Base-by-base conservation (phyloP, 2,113 vertebrate genomes). In the Terrapene triunguis region DNA sequence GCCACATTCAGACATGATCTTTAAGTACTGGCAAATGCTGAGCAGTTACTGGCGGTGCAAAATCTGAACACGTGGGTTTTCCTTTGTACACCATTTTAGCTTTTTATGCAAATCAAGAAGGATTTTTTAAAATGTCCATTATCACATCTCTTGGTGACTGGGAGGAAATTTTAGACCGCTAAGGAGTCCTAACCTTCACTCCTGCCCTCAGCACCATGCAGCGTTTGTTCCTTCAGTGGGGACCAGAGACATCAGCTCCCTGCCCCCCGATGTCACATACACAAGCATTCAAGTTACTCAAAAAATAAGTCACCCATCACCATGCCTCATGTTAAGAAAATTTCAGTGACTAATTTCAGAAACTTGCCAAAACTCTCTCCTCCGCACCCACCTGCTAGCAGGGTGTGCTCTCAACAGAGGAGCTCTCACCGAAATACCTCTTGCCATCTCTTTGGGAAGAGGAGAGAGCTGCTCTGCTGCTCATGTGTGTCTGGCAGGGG, bases 1-100 rank as follows among this genome's bases (percentile, higher is more conserved):
- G 95, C 95, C 97, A 97, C 96, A 97, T 97, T 95, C 96, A 93
- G 93, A 95, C 91, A 92, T 98, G 98, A 98, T 97, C 98, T 98
- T 98, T 98, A 98, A 98, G 95, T 96, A 97, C 95, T 97, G 96
- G 95, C 97, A 98, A 97, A 97, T 96, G 96, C 94, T 89, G 94
- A 94, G 97, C 91, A 94, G 78, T 94, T 97, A 96, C 92, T 93
- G 93, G 97, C 27, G 0, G 88, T 96, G 98, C 94, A 89, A 95
- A 97, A 98, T 96, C 93, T 76, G 80, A 97, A 95, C 89, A 55
- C 96, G 96, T 95, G 29, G 96, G 83, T 92, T 98, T 98, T 97
- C 54, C 91, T 93, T 97, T 10, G 62, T 85, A 83, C 85, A 87
- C 4, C 0, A 14, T 83, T 97, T 95, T 10, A 80, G 55, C 90